These are phyloP conservation scores for Cheilosia soror DNA, from an alignment of 2,888 invertebrate genomes.

Conservation along the genomic window DNA sequence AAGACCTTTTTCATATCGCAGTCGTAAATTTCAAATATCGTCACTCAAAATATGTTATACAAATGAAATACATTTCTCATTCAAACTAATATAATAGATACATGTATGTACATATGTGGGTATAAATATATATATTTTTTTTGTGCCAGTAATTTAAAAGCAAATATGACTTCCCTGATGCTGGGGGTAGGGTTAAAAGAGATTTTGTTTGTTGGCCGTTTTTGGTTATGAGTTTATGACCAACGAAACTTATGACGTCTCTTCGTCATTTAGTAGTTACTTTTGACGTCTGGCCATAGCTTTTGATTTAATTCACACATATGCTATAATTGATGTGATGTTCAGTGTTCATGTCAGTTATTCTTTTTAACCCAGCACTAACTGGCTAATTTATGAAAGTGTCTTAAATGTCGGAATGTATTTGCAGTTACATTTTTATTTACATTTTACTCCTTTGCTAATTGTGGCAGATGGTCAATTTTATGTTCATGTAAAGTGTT, in stretches of 20 bases:
- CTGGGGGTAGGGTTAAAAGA: constrained; percentile 10
- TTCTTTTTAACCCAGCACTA: constrained; percentile 1
- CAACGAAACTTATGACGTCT: background rate
- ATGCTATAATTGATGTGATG: constrained; percentile 19
- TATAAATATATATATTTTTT: background rate
- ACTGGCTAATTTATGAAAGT: background rate
- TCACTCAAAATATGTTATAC: constrained; percentile 32
- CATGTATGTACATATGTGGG: background rate
- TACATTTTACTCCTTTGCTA: background rate
- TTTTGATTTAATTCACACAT: constrained; percentile 19
- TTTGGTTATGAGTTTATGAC: background rate
- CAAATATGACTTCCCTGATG: constrained; percentile 24
- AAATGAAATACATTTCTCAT: constrained; percentile 38
- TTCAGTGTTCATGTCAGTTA: background rate
- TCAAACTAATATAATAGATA: background rate
- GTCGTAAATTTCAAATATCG: constrained; percentile 49
- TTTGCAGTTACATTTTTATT: background rate
- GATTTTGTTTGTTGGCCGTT: background rate
- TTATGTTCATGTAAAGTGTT: background rate
- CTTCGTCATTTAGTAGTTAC: background rate
- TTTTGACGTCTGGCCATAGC: background rate
- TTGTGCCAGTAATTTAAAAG: constrained; percentile 19
- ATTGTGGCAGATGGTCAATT: background rate
- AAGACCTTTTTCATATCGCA: constrained; percentile 31
- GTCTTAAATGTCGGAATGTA: background rate